Percentiles rank a stretch among this genome's conserved stretches.
These are phyloP conservation scores for Cyclina sinensis DNA, from an alignment of 1,140 invertebrate genomes.

Conservation along the genomic window DNA sequence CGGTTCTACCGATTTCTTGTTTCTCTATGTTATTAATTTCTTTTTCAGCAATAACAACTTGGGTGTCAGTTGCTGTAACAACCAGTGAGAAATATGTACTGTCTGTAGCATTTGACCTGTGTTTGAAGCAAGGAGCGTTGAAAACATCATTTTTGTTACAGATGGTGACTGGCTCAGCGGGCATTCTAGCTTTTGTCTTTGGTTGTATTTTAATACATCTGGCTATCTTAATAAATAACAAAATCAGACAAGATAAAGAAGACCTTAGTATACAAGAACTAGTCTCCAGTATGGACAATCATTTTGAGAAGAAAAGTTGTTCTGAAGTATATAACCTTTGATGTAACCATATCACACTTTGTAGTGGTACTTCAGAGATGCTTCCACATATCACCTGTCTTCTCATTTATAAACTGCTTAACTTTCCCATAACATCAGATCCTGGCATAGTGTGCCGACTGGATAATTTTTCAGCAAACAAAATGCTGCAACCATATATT, in stretches of 20 bases:
- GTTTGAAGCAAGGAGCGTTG: conserved; percentile 18
- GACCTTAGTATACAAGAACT: conserved; percentile 5
- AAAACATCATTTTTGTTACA: conserved; percentile 46
- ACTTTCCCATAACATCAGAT: too few relatives aligned
- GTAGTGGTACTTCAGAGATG: too few relatives aligned
- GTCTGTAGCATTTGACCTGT: conserved; percentile 33
- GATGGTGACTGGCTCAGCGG: conserved; percentile 37
- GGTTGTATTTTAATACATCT: conserved; percentile 50
- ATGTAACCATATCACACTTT: too few relatives aligned
- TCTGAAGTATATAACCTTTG: neutral
- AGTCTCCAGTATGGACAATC: neutral
- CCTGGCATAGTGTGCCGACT: too few relatives aligned
- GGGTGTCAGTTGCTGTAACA: conserved; percentile 30
- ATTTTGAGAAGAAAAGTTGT: neutral
- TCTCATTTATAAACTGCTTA: too few relatives aligned
- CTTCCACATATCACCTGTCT: too few relatives aligned
- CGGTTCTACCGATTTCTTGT: too few relatives aligned
- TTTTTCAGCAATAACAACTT: conserved; percentile 53
- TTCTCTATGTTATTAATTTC: neutral
- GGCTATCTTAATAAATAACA: conserved; percentile 37
- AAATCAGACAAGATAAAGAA: neutral
- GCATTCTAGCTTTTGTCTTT: conserved; percentile 45
- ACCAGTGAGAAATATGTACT: conserved; percentile 48
- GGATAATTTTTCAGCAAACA: too few relatives aligned
- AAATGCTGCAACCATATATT: too few relatives aligned